Base-by-base conservation (phyloP, 2,113 vertebrate species). In the Macaca fascicularis region DNA sequence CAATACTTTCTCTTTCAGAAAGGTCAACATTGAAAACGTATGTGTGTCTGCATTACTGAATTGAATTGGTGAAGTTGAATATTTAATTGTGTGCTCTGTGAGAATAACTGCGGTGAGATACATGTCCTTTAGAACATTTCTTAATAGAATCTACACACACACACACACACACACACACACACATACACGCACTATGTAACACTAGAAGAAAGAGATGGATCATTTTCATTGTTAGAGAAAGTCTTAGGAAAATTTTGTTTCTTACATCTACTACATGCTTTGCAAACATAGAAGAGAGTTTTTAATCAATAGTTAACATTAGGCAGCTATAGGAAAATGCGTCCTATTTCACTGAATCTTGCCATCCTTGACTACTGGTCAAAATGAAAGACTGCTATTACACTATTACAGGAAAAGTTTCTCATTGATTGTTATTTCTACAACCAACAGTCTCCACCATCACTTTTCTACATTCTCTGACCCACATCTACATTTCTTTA, bases 1-100 rank as follows among this genome's bases (percentile, higher is more conserved):
- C 38, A 40, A 90, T 79, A 52, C 52, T 76, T 86, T 90, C 81
- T n/a, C 45, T 94, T 88, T 72, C 57, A 72, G 30, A 91, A 95
- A 94, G 69, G 69, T 83, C 82, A 94, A 35, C 57, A 61, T 38
- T 64, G 87, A 94, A 87, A 91, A 90, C 8, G 1, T 25, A 55
- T 48, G 20, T 88, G 64, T 30, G 50, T 82, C 76, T 82, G 48
- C 69, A 64, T 82, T 52, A 52, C 27, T 67, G 90, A 70, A 90
- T 70, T 82, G 70, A 95, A 75, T 50, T 70, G 30, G 30, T 50
- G 7, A 81, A 87, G 43, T 52, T 90, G 81, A 82, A 70, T 70
- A 78, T 70, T 75, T 87, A 85, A 88, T 78, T 84, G 22, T 82
- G 69, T 90, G 50, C 64, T 76, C 43, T 91, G 17, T 87, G 50